Evolutionary conservation across 1,140 invertebrate genomes (phyloP).

Genomic region (Drosophila tani): DNA sequence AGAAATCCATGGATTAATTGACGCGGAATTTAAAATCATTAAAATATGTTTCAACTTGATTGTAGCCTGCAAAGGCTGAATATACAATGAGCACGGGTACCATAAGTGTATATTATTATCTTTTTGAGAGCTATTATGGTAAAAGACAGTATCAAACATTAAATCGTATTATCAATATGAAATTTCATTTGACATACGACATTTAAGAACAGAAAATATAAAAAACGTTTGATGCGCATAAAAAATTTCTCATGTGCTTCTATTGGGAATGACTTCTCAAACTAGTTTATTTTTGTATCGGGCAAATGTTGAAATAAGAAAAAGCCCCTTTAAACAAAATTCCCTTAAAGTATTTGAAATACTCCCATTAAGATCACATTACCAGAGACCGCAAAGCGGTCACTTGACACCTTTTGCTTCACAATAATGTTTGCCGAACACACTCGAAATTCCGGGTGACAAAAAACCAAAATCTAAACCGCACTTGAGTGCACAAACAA

Average conservation of each 20-base stretch:
- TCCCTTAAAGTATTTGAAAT: neutral
- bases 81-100: neutral
- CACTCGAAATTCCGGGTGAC: conserved; percentile 16
- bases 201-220: too few relatives aligned
- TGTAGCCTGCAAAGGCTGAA: neutral
- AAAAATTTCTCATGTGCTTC: neutral
- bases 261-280: neutral
- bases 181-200: neutral
- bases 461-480: conserved; percentile 17
- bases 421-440: conserved; percentile 27
- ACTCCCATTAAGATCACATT: conserved; percentile 39
- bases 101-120: too few relatives aligned
- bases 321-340: neutral
- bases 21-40: conserved; percentile 14
- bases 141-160: too few relatives aligned
- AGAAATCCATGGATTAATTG: conserved; percentile 54
- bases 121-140: too few relatives aligned
- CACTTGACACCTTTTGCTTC: conserved; percentile 40
- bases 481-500: conserved; percentile 27
- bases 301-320: neutral
- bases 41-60: conserved; percentile 1
- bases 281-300: neutral
- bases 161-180: neutral
- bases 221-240: too few relatives aligned
- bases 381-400: conserved; percentile 26